Evolutionary conservation across 2,113 vertebrate genomes (phyloP).

Genomic region (Thymallus thymallus): DNA sequence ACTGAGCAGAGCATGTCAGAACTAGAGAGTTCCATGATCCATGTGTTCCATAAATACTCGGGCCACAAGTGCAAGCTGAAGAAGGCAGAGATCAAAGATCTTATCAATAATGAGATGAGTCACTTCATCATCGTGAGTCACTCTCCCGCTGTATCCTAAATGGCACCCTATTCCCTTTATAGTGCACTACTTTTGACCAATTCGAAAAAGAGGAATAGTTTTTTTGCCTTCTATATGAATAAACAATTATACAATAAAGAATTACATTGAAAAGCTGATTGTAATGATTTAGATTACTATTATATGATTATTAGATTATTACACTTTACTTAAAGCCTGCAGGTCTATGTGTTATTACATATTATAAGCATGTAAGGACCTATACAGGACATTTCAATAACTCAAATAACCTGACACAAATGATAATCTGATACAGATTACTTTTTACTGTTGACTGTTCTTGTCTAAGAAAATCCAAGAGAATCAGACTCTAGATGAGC

Average conservation of each 20-base stretch:
- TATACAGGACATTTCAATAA: too few relatives aligned
- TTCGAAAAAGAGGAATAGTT: background rate
- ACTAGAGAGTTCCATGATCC: constrained; percentile 66
- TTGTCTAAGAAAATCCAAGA: constrained; percentile 64
- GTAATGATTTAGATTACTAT: background rate
- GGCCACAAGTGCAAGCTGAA: constrained; percentile 68
- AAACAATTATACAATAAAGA: background rate
- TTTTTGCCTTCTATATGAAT: background rate
- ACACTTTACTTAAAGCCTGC: too few relatives aligned
- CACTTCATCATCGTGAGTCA: constrained; percentile 67
- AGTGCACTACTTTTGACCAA: background rate
- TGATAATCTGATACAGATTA: too few relatives aligned
- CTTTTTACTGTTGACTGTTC: background rate
- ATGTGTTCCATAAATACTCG: constrained; percentile 71
- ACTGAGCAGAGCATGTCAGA: constrained; percentile 51
- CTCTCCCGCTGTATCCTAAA: background rate
- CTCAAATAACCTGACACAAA: too few relatives aligned
- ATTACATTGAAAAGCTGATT: background rate
- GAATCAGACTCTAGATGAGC: constrained; percentile 61
- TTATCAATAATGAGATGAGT: constrained; percentile 75
- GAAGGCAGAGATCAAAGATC: constrained; percentile 70
- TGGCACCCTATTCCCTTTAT: background rate
- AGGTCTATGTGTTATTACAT: too few relatives aligned
- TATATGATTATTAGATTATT: background rate
- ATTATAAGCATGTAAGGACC: too few relatives aligned